Base-by-base conservation (phyloP, 2,113 vertebrate species). In the Notiomystis cincta region DNA sequence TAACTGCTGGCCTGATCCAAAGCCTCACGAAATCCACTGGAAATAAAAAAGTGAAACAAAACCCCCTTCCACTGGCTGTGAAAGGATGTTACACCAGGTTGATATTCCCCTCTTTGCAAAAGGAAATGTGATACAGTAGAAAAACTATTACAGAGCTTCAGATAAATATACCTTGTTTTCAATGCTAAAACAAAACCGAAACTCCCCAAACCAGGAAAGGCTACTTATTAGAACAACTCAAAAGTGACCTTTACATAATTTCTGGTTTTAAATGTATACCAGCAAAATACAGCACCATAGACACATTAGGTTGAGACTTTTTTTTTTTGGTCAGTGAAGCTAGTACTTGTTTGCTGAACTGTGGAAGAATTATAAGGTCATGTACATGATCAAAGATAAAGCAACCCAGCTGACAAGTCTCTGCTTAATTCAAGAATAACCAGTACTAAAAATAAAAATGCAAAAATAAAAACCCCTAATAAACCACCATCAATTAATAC, bases 271-370 rank as follows among this genome's bases (percentile, higher is more conserved):
- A 97, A 97, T 89, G 91, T 93, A 95, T 56, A 94, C 95, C 95
- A 96, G 96, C 92, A 94, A 97, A 95, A 97, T 91, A 96, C 97
- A 98, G 97, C 98, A 98, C 97, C 97, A 97, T 96, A 96, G 96
- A 97, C 97, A 97, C 85, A 83, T 93, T 90, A 94, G 89, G 92
- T 96, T 97, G 97, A 97, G 78, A 97, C 87, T 72, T 75, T 80
- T 82, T 95, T 94, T 96, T 96, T 97, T 95, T 98, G 97, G 98
- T 98, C 96, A 97, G 97, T 96, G 97, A 98, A 97, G 96, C 97
- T 98, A 97, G 97, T 97, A 98, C 95, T 98, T 97, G 96, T 97
- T 98, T 97, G 98, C 93, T 96, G 97, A 98, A 97, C 96, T 95
- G 97, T 97, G 96, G 97, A 98, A 98, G 93, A 97, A 96, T 95